Conservation (phyloP, 2,113 vertebrate species). For the Shinisaurus crocodilurus region DNA sequence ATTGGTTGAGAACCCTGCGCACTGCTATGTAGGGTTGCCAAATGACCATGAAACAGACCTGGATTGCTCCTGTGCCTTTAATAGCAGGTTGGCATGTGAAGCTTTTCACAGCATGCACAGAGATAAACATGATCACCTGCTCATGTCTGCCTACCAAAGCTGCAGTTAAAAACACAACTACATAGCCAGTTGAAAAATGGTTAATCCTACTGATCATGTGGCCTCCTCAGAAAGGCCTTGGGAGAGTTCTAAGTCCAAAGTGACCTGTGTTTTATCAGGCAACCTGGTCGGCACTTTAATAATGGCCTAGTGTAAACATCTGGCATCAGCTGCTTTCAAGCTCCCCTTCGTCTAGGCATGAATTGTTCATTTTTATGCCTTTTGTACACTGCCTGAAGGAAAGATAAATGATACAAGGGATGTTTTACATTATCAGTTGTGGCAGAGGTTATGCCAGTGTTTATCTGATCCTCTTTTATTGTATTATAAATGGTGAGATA, state of each 20-base stretch:
- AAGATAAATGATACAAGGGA: constrained; percentile 72
- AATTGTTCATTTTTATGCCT: constrained; percentile 78
- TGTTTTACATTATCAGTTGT: constrained; percentile 75
- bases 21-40: background rate
- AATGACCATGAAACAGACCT: background rate
- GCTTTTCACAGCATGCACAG: background rate
- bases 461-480: constrained; percentile 74
- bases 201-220: background rate
- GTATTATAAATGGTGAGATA: constrained; percentile 67
- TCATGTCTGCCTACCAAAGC: background rate
- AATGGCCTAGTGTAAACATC: constrained; percentile 73
- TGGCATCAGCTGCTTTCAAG: constrained; percentile 69
- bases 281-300: constrained; percentile 61
- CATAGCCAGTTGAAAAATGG: background rate
- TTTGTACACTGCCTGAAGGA: constrained; percentile 74
- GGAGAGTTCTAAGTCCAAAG: constrained; percentile 37
- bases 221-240: constrained; percentile 1
- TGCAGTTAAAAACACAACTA: background rate
- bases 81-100: background rate
- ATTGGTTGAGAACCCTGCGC: too few species aligned
- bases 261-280: constrained; percentile 71
- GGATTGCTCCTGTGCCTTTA: background rate
- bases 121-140: background rate
- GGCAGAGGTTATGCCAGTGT: constrained; percentile 72
- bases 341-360: constrained; percentile 74